Conservation (phyloP, 2,888 invertebrate genomes). For the Oxyteleia sp. region DNA sequence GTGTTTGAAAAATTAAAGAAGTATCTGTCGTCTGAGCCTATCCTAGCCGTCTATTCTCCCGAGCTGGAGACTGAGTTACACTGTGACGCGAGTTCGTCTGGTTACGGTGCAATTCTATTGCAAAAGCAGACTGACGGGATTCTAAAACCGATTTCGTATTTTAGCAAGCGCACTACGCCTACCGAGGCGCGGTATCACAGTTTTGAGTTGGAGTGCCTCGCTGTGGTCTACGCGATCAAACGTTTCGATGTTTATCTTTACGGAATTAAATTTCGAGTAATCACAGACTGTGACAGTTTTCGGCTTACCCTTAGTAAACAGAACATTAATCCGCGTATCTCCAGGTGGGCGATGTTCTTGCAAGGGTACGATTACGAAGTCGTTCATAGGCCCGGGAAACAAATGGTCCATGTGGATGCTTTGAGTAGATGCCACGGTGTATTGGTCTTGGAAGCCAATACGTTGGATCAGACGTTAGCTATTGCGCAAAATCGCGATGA, state of each 20-base stretch:
- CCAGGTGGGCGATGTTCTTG: conserved; percentile 2
- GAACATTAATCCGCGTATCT: background rate
- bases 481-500: conserved; percentile 1
- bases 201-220: background rate
- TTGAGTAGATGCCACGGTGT: background rate
- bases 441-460: background rate
- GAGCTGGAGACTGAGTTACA: background rate
- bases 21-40: background rate
- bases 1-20: background rate
- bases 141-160: background rate
- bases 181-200: background rate
- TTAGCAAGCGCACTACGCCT: background rate
- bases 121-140: background rate
- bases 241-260: background rate
- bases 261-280: background rate
- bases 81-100: too few species aligned
- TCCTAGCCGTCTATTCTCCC: background rate
- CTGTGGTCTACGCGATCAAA: background rate
- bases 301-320: background rate
- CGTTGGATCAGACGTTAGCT: background rate
- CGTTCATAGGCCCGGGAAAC: background rate
- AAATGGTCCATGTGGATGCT: background rate
- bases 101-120: background rate
- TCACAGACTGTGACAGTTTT: background rate
- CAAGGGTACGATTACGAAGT: conserved; percentile 6